A percentile compares a stretch with the other conserved stretches of the same genome.
These are phyloP conservation scores for Sussaba pulchella DNA, from an alignment of 2,888 invertebrate species.

Conservation along the genomic window DNA sequence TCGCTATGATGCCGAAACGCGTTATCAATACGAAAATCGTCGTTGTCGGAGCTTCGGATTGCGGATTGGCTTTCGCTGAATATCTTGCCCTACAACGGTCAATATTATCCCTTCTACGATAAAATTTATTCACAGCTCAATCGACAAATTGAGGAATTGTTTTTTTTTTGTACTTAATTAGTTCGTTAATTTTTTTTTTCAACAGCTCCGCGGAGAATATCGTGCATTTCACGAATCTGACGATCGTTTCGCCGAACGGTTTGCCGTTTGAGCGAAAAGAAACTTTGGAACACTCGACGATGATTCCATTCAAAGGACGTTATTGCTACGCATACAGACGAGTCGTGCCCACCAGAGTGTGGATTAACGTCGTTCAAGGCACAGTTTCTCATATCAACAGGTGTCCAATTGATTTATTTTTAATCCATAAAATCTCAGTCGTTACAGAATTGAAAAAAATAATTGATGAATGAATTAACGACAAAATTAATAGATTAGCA, in stretches of 20 bases:
- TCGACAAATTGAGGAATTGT: background rate
- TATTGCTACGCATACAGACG: slow-evolving; percentile 86
- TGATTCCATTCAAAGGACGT: slow-evolving; percentile 86
- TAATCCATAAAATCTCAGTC: background rate
- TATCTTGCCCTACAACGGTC: slow-evolving; percentile 86
- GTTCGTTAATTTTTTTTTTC: too few species aligned
- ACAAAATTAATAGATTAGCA: slow-evolving; percentile 15
- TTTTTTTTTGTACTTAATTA: background rate
- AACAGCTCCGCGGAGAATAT: slow-evolving; percentile 84
- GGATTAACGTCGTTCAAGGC: slow-evolving; percentile 88
- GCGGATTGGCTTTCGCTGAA: slow-evolving; percentile 88
- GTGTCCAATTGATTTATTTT: slow-evolving; percentile 82
- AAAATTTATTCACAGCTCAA: too few species aligned
- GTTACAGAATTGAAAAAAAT: slow-evolving; percentile 37
- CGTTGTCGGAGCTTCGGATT: slow-evolving; percentile 88
- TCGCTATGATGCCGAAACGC: slow-evolving; percentile 85
- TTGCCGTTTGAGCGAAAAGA: slow-evolving; percentile 85
- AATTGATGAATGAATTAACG: too few species aligned
- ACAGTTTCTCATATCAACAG: slow-evolving; percentile 86
- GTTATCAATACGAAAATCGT: slow-evolving; percentile 87
- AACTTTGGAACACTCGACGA: slow-evolving; percentile 81
- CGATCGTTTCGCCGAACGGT: slow-evolving; percentile 89
- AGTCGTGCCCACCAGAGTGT: slow-evolving; percentile 87
- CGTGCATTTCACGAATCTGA: slow-evolving; percentile 89
- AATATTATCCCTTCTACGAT: slow-evolving; percentile 48